Evolutionary conservation across 2,797 vertebrate species (phyloP).

Genomic region (Helarctos malayanus): DNA sequence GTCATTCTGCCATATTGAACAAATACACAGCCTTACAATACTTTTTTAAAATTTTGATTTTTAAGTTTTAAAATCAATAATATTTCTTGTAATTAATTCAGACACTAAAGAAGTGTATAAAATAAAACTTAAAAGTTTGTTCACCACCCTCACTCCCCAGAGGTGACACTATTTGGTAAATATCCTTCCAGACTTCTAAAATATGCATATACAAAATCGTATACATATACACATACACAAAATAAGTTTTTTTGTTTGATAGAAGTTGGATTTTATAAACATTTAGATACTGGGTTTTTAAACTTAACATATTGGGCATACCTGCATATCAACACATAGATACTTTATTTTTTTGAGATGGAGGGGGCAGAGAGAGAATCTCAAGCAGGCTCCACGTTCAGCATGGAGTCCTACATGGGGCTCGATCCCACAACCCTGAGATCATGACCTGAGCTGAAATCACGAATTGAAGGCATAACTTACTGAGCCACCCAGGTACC

Average conservation of each 20-base stretch:
- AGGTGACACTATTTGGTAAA: slow-evolving; percentile 11
- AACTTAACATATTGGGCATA: background rate
- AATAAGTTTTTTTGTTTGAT: background rate
- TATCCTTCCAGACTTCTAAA: slow-evolving; percentile 26
- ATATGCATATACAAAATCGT: slow-evolving; percentile 20
- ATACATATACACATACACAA: background rate
- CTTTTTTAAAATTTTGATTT: background rate
- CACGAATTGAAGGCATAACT: background rate
- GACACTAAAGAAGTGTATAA: slow-evolving; percentile 14
- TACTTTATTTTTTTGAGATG: background rate
- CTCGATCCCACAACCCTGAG: background rate
- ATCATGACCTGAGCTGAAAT: background rate
- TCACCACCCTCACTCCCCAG: background rate
- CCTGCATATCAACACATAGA: background rate
- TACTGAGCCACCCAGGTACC: background rate
- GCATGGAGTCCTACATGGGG: background rate
- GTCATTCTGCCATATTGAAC: slow-evolving; percentile 33
- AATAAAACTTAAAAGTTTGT: background rate
- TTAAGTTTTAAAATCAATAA: slow-evolving; percentile 40
- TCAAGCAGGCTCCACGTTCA: background rate
- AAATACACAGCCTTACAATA: slow-evolving; percentile 31
- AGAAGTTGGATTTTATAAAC: slow-evolving; percentile 54
- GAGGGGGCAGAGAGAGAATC: background rate
- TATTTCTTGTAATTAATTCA: background rate
- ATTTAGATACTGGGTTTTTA: background rate